Evolutionary conservation across 2,888 invertebrate species (phyloP), one percentile per base, ranked within the genome.

Genomic region (Papilio elwesi): DNA sequence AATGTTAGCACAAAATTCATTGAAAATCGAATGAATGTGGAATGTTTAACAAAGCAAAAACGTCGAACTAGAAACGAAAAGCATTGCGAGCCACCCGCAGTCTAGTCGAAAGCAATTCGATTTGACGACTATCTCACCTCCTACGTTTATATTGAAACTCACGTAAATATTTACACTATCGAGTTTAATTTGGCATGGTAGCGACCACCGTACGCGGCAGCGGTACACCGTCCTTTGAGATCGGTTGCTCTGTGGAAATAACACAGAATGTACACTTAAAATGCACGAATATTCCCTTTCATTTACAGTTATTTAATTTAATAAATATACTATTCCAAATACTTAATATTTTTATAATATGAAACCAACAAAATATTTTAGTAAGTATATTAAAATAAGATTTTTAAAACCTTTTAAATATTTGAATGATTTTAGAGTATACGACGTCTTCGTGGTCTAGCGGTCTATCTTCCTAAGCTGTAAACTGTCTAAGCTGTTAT

Each of bases 91-190:
- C 91, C 91, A 89, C 90, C 90, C 91, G 91, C 91, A 87, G 88
- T 86, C 87, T 86, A 84, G 87, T 85, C 88, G 88, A 86, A 89
- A 90, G 89, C 90, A 87, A 91, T 91, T 91, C 87, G 87, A 91
- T 90, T 91, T 91, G 91, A 92, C 90, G 89, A 91, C 87, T 90
- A 91, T 90, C 88, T 89, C 90, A 90, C 91, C 91, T 90, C 90
- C 89, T 90, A 90, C 91, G 91, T 92, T 92, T 92, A 90, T 91
- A 92, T 92, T 92, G 92, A 91, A 92, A 91, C 90, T 91, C 91
- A 88, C 85, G 90, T 92, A 93, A 93, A 93, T 93, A 93, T 93
- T 93, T 92, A 87, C 85, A 90, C 91, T 92, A 91, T 88, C 89
- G 88, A 87, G 89, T 91, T 91, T 93, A 92, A 92, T 92, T 93